A percentile compares a stretch with the other conserved stretches of the same genome.
phyloP scores from a whole-genome alignment of 1,140 invertebrate genomes.

The Eriocheir sinensis region DNA sequence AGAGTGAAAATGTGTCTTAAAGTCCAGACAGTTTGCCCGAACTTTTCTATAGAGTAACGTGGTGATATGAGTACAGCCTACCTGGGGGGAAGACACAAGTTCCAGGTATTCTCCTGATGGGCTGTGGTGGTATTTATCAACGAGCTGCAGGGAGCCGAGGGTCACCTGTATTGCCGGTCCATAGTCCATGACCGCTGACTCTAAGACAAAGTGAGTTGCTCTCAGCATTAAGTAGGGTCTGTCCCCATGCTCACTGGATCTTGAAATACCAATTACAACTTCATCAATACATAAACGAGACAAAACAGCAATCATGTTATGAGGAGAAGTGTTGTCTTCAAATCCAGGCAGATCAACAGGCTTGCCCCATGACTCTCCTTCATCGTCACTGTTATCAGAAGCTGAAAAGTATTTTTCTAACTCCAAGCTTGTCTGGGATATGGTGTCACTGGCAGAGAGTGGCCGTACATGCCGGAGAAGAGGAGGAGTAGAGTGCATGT shows the following conservation, averaged over 20 bases:
- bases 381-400: conserved; percentile 89
- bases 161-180: conserved; percentile 90
- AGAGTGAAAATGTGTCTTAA: conserved; percentile 90
- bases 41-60: conserved; percentile 90
- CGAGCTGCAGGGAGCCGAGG: conserved; percentile 87
- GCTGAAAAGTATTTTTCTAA: conserved; percentile 83
- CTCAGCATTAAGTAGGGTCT: conserved; percentile 90
- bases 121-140: conserved; percentile 90
- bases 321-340: conserved; percentile 91
- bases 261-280: conserved; percentile 81
- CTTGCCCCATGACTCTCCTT: conserved; percentile 88
- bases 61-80: conserved; percentile 85
- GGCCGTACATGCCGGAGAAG: conserved; percentile 74
- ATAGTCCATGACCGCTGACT: conserved; percentile 90
- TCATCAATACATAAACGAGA: conserved; percentile 89
- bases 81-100: conserved; percentile 85
- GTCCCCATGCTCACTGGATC: conserved; percentile 86
- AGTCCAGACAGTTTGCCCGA: conserved; percentile 90
- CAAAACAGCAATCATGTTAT: conserved; percentile 88
- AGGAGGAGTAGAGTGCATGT: conserved; percentile 62
- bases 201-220: conserved; percentile 87
- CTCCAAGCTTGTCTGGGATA: conserved; percentile 79
- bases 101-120: conserved; percentile 90
- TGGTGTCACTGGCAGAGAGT: conserved; percentile 74
- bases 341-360: conserved; percentile 90